Percentiles rank a stretch among this genome's conserved stretches.
Evolutionary conservation across 2,113 vertebrate genomes (phyloP).

Genomic region (Eurystomus gularis): DNA sequence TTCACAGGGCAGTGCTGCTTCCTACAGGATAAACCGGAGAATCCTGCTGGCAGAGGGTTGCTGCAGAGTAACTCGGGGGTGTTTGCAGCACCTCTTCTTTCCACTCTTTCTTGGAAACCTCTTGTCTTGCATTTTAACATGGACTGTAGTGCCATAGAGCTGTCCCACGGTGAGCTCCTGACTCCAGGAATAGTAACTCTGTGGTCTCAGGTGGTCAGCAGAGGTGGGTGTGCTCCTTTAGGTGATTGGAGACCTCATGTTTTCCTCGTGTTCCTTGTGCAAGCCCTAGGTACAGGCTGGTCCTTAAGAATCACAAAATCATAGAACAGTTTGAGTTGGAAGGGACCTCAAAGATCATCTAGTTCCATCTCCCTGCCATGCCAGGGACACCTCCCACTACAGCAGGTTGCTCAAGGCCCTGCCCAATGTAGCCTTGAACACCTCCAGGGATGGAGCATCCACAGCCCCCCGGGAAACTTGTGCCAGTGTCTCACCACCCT

Average conservation of each 20-base stretch:
- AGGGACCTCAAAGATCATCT: no score
- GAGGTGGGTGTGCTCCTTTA: background rate
- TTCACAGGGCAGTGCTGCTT: background rate
- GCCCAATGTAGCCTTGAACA: no score
- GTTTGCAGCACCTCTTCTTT: background rate
- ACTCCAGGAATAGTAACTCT: background rate
- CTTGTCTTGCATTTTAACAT: background rate
- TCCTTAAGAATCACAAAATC: background rate
- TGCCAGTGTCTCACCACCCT: no score
- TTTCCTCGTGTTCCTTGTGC: background rate
- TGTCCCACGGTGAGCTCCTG: background rate
- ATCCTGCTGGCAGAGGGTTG: background rate
- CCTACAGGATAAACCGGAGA: background rate
- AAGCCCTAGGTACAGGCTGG: background rate
- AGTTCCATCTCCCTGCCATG: no score
- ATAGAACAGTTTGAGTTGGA: no score
- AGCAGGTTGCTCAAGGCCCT: no score
- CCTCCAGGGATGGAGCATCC: no score
- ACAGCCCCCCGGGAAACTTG: no score
- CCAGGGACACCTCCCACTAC: no score
- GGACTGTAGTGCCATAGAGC: background rate
- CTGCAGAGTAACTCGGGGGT: background rate
- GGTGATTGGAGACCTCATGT: background rate
- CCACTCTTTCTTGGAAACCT: background rate
- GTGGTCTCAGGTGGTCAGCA: background rate